A percentile compares a stretch with the other conserved stretches of the same genome.
These are phyloP conservation scores for Erpornis zantholeuca DNA, from an alignment of 2,113 vertebrate genomes.

Conservation along the genomic window DNA sequence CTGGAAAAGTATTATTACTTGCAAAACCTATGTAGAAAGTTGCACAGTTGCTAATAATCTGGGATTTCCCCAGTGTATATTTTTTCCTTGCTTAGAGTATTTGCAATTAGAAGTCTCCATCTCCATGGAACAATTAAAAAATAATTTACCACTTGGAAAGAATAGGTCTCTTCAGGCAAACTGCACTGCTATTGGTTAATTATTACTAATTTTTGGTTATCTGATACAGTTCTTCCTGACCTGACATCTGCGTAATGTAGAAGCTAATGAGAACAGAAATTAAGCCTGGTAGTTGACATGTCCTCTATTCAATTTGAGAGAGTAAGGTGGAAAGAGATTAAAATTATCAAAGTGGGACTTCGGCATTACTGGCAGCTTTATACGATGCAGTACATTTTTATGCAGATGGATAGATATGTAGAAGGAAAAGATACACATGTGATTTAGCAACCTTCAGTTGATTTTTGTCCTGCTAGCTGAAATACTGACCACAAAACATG, in stretches of 20 bases:
- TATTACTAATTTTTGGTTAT: conserved; percentile 57
- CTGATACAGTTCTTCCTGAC: conserved; percentile 35
- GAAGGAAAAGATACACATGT: neutral
- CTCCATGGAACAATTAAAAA: conserved; percentile 50
- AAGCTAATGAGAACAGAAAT: conserved; percentile 57
- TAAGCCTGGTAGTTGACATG: conserved; percentile 19
- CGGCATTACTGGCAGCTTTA: neutral
- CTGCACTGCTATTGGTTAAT: conserved; percentile 32
- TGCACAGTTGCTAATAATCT: conserved; percentile 39
- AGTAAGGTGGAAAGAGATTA: conserved; percentile 8
- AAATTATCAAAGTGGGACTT: conserved; percentile 10
- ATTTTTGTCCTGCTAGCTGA: neutral
- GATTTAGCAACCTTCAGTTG: neutral
- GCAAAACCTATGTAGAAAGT: conserved; percentile 8
- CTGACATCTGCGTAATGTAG: conserved; percentile 57
- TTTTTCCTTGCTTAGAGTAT: conserved; percentile 44
- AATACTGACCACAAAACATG: neutral
- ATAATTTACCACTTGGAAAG: conserved; percentile 60
- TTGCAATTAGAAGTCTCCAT: conserved; percentile 48
- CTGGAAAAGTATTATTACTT: conserved; percentile 18
- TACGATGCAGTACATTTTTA: neutral
- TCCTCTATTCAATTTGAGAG: neutral
- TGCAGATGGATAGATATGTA: neutral
- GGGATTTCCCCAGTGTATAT: conserved; percentile 1
- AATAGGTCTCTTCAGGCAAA: conserved; percentile 35